These are phyloP conservation scores for Isoperla grammatica DNA, from an alignment of 2,888 invertebrate genomes.

Conservation along the genomic window DNA sequence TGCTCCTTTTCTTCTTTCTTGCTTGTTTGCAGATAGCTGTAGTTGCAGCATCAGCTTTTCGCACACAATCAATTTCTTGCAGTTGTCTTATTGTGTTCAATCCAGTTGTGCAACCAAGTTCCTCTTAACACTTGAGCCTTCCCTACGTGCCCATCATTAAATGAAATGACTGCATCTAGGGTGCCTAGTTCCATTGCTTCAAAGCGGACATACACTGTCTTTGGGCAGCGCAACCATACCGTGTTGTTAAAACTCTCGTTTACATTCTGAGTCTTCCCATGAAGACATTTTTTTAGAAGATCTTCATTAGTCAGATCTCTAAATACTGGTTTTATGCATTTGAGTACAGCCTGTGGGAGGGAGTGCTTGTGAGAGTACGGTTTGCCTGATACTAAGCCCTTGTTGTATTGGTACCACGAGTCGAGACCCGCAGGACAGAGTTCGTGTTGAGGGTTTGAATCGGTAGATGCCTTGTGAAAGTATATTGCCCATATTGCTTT, in stretches of 20 bases:
- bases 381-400: constrained; percentile 4
- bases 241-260: constrained; percentile 1
- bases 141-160: constrained; percentile 23
- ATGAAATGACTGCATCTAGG: constrained; percentile 19
- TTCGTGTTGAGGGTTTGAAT: constrained; percentile 13
- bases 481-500: constrained; percentile 20
- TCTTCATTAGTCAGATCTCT: too few relatives aligned
- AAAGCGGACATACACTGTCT: constrained; percentile 22
- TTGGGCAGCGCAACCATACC: constrained; percentile 23
- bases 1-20: too few relatives aligned
- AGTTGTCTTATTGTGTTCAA: not conserved
- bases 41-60: not conserved
- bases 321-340: not conserved
- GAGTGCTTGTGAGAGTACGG: constrained; percentile 19
- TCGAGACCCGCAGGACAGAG: constrained; percentile 10
- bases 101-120: not conserved
- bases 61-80: not conserved
- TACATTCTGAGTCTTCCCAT: not conserved
- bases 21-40: too few relatives aligned
- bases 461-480: constrained; percentile 17
- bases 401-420: constrained; percentile 20
- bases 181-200: constrained; percentile 20
- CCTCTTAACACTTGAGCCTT: not conserved
- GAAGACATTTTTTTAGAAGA: too few relatives aligned
- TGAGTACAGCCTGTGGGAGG: constrained; percentile 16